Conservation (phyloP, 2,113 vertebrate genomes). For the Stigmatopora argus region DNA sequence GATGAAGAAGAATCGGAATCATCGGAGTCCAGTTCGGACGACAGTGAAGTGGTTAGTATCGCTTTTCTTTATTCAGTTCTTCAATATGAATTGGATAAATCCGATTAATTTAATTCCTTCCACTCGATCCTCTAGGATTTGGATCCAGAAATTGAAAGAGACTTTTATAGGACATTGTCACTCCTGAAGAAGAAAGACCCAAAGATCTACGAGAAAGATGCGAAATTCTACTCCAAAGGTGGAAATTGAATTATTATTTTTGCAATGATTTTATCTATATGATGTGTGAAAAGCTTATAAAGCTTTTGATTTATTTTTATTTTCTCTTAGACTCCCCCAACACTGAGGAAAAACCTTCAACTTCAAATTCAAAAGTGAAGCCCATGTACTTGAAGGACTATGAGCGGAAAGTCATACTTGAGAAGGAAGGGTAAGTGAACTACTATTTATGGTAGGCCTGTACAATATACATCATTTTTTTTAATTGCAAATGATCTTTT, state of each 20-base stretch:
- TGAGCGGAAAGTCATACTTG: conserved; percentile 83
- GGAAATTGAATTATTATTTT: too few species aligned
- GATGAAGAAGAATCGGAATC: conserved; percentile 59
- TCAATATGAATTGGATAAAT: not conserved
- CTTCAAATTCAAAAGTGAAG: conserved; percentile 60
- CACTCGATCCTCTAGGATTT: conserved; percentile 57
- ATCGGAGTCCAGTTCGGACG: conserved; percentile 77
- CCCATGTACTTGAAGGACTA: conserved; percentile 89
- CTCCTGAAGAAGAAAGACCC: conserved; percentile 87
- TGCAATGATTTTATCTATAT: too few species aligned
- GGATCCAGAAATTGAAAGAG: conserved; percentile 65
- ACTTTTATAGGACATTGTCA: conserved; percentile 84
- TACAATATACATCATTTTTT: too few species aligned
- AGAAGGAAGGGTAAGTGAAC: conserved; percentile 80
- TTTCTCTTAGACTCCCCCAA: conserved; percentile 28
- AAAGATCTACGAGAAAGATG: conserved; percentile 78
- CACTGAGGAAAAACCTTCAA: conserved; percentile 42
- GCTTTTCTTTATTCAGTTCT: not conserved
- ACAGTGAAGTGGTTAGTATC: conserved; percentile 71
- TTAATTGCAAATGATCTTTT: too few species aligned
- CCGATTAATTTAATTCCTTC: not conserved
- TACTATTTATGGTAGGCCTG: too few species aligned
- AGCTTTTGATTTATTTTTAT: not conserved
- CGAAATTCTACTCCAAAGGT: conserved; percentile 72
- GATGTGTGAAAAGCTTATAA: too few species aligned